Evolutionary conservation across 2,888 invertebrate genomes (phyloP), one percentile per base, ranked within the genome.

Genomic region (Hymenopus coronatus): DNA sequence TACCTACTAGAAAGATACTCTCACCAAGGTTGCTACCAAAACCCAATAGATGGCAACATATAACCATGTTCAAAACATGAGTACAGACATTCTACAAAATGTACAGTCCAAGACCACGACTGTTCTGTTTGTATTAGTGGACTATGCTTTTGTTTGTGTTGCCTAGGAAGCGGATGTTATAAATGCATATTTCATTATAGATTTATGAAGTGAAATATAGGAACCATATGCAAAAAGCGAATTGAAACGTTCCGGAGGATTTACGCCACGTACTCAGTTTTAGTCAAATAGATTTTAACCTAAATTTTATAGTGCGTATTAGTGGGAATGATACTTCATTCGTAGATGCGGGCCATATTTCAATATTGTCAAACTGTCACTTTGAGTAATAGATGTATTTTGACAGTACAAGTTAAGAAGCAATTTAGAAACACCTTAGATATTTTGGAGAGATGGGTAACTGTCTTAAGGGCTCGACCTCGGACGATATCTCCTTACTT

Each of bases 391-490:
- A 87, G 82, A 87, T 87, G 87, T 87, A 82, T 87, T 82, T 33
- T 87, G 40, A 20, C 20, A 70, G 54, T 70, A 70, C 20, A 70
- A 70, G 2, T 70, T 70, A 70, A 70, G 20, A 70, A 70, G 54
- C 54, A 70, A 25, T 70, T 70, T 70, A 70, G 15, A 70, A 70
- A 25, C 25, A 70, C 54, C 6, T 70, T 70, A 15, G 1, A 15
- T 70, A 70, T 25, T 70, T 70, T 70, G 54, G 54, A 70, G 90
- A 92, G 92, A 96, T 96, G 96, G 96, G 96, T 92, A 96, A 96
- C 93, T 96, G 96, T 92, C 94, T 96, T 91, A 96, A 96, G 93
- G 94, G 96, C 91, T 94, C 94, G 89, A 95, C 95, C 90, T 94
- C 95, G 89, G 96, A 96, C 93, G 95, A 96, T 93, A 95, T 96